Evolutionary conservation across 1,140 invertebrate genomes (phyloP).

Genomic region (Tenebrio molitor): DNA sequence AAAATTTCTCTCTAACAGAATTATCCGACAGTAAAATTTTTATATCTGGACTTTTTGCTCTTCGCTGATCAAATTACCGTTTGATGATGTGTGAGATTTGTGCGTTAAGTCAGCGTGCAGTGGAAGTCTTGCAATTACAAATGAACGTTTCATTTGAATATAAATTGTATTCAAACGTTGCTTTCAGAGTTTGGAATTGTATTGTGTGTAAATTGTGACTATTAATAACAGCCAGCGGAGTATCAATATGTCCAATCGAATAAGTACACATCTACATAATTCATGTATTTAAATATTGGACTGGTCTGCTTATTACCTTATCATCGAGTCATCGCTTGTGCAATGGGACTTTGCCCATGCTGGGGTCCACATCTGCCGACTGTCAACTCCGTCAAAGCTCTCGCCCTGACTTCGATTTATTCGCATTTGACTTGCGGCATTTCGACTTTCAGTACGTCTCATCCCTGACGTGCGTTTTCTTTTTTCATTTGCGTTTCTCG

Average conservation of each 20-base stretch:
- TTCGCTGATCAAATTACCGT: conserved; percentile 24
- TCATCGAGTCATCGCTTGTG: conserved; percentile 60
- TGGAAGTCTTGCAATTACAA: conserved; percentile 31
- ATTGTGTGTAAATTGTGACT: conserved; percentile 67
- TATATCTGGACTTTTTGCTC: conserved; percentile 43
- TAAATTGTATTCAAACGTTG: conserved; percentile 65
- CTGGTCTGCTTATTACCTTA: conserved; percentile 65
- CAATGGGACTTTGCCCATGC: conserved; percentile 27
- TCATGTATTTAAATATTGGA: conserved; percentile 66
- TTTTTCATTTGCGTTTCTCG: conserved; percentile 32
- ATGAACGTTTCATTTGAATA: conserved; percentile 60
- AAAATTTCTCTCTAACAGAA: conserved; percentile 60
- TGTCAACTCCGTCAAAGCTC: conserved; percentile 40
- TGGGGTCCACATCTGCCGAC: conserved; percentile 41
- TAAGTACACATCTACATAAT: conserved; percentile 66
- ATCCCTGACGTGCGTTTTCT: conserved; percentile 2
- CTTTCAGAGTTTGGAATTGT: conserved; percentile 61
- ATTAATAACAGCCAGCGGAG: conserved; percentile 65
- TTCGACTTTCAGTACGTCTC: conserved; percentile 39
- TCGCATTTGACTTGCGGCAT: conserved; percentile 37
- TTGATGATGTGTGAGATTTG: conserved; percentile 31
- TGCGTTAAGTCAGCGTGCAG: conserved; percentile 14
- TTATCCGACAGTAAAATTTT: conserved; percentile 59
- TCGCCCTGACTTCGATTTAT: conserved; percentile 21
- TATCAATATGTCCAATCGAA: conserved; percentile 67